These are phyloP conservation scores for Diaprepes abbreviatus DNA, from an alignment of 2,888 invertebrate genomes.

Conservation along the genomic window DNA sequence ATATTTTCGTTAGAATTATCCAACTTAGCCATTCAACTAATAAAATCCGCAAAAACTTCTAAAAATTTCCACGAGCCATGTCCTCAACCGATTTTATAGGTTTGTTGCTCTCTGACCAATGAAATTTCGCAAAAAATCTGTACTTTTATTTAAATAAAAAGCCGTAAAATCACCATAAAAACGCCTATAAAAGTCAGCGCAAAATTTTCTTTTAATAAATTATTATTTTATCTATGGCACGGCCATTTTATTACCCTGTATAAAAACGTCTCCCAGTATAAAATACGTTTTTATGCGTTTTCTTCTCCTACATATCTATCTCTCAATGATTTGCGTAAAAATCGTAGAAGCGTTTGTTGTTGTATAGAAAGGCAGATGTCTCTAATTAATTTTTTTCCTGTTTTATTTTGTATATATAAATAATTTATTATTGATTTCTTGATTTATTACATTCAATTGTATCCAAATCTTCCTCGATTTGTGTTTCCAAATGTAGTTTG, in stretches of 20 bases:
- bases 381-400: no score
- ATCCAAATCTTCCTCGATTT: no score
- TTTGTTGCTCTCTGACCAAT: conserved; percentile 35
- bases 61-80: conserved; percentile 1
- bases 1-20: no score
- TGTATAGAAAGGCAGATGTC: no score
- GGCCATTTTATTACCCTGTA: conserved; percentile 44
- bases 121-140: conserved; percentile 35
- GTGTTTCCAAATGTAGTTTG: no score
- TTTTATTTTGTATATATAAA: no score
- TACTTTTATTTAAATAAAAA: conserved; percentile 40
- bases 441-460: no score
- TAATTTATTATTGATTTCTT: no score
- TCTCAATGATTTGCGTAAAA: neutral
- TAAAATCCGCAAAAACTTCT: neutral
- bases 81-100: conserved; percentile 33
- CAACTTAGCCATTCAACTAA: no score
- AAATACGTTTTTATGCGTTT: conserved; percentile 33
- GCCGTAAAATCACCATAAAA: conserved; percentile 51
- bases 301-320: conserved; percentile 15
- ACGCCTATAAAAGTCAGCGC: conserved; percentile 52
- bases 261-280: conserved; percentile 45
- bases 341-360: no score
- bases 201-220: conserved; percentile 53
- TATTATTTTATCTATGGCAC: conserved; percentile 48